phyloP scores from a whole-genome alignment of 2,113 vertebrate species.

The Myanophis thanlyinensis region DNA sequence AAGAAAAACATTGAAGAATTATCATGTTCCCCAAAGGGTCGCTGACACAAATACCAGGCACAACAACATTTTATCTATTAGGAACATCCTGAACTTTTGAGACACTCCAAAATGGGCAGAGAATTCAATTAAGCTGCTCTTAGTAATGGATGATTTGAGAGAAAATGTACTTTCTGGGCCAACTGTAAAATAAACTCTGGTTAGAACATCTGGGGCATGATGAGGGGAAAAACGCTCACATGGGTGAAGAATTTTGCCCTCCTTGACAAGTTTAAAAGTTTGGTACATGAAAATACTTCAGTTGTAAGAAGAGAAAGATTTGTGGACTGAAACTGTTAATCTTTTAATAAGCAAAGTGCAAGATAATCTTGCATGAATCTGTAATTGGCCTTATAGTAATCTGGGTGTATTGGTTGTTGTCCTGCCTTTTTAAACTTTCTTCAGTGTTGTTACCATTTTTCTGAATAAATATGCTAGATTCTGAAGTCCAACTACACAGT shows the following conservation, averaged over 20 bases:
- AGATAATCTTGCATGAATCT: background rate
- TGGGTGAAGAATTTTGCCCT: background rate
- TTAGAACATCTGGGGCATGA: slow-evolving; percentile 21
- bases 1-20: slow-evolving; percentile 46
- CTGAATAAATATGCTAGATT: background rate
- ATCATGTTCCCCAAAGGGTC: slow-evolving; percentile 38
- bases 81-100: slow-evolving; percentile 50
- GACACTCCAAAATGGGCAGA: slow-evolving; percentile 24
- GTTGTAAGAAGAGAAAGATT: slow-evolving; percentile 3
- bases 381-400: background rate
- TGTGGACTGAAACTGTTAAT: background rate
- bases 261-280: background rate
- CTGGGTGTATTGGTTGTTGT: background rate
- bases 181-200: slow-evolving; percentile 49
- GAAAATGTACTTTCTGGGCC: slow-evolving; percentile 32
- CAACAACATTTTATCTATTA: slow-evolving; percentile 52
- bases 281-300: slow-evolving; percentile 4
- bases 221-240: background rate
- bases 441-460: background rate
- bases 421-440: background rate
- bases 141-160: slow-evolving; percentile 49
- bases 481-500: background rate
- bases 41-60: slow-evolving; percentile 56
- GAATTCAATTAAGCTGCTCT: slow-evolving; percentile 45
- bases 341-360: background rate